These are phyloP conservation scores for Coelinius sp. DNA, from an alignment of 2,888 invertebrate genomes.

Conservation along the genomic window DNA sequence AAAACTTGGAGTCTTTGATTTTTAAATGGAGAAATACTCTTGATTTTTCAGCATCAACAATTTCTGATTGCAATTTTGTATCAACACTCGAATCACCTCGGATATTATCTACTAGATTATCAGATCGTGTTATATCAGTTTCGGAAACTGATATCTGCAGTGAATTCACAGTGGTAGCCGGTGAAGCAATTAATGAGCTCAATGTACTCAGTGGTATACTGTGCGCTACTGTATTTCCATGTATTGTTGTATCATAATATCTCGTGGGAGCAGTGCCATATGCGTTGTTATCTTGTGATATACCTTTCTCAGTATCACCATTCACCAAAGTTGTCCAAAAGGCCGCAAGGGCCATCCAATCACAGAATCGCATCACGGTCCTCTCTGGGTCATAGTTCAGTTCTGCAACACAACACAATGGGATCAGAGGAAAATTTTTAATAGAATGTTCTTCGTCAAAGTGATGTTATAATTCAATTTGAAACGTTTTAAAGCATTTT, in stretches of 20 bases:
- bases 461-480: neutral
- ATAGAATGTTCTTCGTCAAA: neutral
- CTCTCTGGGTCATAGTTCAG: constrained; percentile 54
- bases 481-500: neutral
- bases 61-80: neutral
- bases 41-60: neutral
- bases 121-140: neutral
- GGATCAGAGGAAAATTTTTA: neutral
- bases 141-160: neutral
- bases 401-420: constrained; percentile 49
- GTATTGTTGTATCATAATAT: constrained; percentile 1
- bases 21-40: neutral
- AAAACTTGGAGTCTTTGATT: neutral
- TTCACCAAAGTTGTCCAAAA: constrained; percentile 51
- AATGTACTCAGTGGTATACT: neutral
- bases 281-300: neutral
- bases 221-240: neutral
- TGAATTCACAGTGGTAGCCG: neutral
- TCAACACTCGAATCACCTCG: neutral
- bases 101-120: neutral
- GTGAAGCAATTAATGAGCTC: neutral
- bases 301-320: constrained; percentile 27
- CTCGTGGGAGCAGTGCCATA: neutral
- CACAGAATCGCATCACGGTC: constrained; percentile 58
- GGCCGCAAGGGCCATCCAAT: constrained; percentile 63